A percentile compares a stretch with the other conserved stretches of the same genome.
Evolutionary conservation across 2,888 invertebrate genomes (phyloP).

Genomic region (Drosophila nigricruria): DNA sequence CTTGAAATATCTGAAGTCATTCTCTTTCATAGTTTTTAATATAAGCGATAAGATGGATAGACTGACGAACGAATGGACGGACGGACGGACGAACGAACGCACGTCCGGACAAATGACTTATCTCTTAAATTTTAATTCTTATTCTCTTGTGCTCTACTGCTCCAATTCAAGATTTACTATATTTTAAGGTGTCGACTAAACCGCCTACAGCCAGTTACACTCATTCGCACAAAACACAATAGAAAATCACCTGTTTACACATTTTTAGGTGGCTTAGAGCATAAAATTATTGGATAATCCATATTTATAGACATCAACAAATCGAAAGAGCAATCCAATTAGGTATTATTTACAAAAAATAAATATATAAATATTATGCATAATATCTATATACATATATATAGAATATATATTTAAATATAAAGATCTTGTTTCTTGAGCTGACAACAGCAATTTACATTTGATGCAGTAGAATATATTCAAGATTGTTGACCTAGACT

Average conservation of each 20-base stretch:
- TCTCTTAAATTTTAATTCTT: not conserved
- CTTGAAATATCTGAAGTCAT: not conserved
- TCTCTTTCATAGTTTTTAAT: not conserved
- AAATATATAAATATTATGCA: not conserved
- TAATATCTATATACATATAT: not conserved
- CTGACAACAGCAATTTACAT: not conserved
- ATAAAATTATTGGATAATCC: not conserved
- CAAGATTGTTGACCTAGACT: not conserved
- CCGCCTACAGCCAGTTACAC: not conserved
- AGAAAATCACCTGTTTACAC: not conserved
- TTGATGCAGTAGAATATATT: not conserved
- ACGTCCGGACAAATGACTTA: not conserved
- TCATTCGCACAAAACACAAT: not conserved
- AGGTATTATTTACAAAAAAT: not conserved
- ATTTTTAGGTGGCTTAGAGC: not conserved
- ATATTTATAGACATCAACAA: not conserved
- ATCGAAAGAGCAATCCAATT: not conserved
- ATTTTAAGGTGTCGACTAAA: not conserved
- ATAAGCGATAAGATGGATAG: not conserved
- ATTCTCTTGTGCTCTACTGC: not conserved
- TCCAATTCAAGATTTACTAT: not conserved
- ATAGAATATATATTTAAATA: not conserved
- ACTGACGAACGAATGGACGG: too few species aligned
- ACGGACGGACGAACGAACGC: not conserved
- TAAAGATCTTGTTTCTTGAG: not conserved